Percentiles rank a stretch among this genome's conserved stretches.
Evolutionary conservation across 2,888 invertebrate genomes (phyloP).

Genomic region (Bellardia pandia): DNA sequence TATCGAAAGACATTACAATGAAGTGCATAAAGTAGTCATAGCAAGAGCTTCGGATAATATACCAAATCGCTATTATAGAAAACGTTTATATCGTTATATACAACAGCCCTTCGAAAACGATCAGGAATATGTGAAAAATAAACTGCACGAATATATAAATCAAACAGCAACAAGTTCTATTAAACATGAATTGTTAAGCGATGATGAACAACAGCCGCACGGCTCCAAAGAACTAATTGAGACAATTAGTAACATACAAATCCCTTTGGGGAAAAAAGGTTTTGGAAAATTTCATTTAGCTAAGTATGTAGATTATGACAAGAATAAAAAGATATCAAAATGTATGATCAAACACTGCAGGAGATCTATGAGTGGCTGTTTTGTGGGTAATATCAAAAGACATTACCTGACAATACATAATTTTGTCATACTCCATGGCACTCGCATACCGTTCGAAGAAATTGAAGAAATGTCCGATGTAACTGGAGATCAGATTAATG

Average conservation of each 20-base stretch:
- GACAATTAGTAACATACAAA: too few species aligned
- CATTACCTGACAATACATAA: too few species aligned
- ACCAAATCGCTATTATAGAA: slow-evolving; percentile 21
- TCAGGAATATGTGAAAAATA: not conserved
- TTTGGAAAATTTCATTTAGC: not conserved
- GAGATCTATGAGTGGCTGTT: too few species aligned
- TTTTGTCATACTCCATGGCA: too few species aligned
- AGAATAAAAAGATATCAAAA: too few species aligned
- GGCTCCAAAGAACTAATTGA: not conserved
- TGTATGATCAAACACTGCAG: too few species aligned
- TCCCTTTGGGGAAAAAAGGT: too few species aligned
- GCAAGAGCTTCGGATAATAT: slow-evolving; percentile 7
- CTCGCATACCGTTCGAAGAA: too few species aligned
- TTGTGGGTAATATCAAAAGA: too few species aligned
- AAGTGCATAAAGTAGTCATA: slow-evolving; percentile 39
- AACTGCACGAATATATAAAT: not conserved
- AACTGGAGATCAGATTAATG: too few species aligned
- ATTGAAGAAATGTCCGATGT: too few species aligned
- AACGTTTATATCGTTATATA: slow-evolving; percentile 20
- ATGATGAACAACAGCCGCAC: not conserved
- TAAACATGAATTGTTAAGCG: not conserved
- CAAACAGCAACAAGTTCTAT: not conserved
- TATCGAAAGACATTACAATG: slow-evolving; percentile 41
- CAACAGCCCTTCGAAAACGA: not conserved
- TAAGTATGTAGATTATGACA: too few species aligned